Base-by-base conservation (phyloP, 2,113 vertebrate species). In the Clarias magur region DNA sequence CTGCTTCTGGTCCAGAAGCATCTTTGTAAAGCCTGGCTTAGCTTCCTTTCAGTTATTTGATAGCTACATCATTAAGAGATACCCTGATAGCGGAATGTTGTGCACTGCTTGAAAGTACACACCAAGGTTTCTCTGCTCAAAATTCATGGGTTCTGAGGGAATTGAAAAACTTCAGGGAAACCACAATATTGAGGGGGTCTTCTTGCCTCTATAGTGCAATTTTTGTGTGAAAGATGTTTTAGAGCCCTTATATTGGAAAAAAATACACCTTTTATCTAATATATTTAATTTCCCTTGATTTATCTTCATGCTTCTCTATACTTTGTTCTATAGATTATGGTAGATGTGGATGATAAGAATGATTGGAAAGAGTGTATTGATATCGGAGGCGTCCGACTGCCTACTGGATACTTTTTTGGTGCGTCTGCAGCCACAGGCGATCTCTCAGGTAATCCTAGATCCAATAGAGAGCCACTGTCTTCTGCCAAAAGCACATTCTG, bases 281-380 rank as follows among this genome's bases (percentile, higher is more conserved):
- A 9, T 15, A 8, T 34, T 70, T 34, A 17, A 34, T 16, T 27
- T 68, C 4, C n/a, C 10, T 19, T 38, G 21, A 56, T 42, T 5
- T 59, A 1, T 42, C 16, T n/a, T 56, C 48, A 48, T 21, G 48
- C 57, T 57, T 80, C 53, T 82, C 23, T 21, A 9, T 17, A 2
- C 3, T 63, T 16, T 65, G 21, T 30, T 19, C 57, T 42, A 62
- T 92, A 99, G 98, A 95, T 99, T 89, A 99, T 99, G 98, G 95
- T 98, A 0, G 98, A 99, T 0, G 93, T 99, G 73, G 98, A 99
- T 5, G 97, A 98, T 92, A 96, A 95, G 93, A 99, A 99, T 0
- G 97, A 99, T 42, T 99, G 98, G 98, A 99, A 97, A 93, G 98
- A 97, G 86, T 99, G 98, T 93, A 97, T 99, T 0, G 98, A 99